Base-by-base conservation (phyloP, 2,113 vertebrate genomes). In the Macrotis lagotis region DNA sequence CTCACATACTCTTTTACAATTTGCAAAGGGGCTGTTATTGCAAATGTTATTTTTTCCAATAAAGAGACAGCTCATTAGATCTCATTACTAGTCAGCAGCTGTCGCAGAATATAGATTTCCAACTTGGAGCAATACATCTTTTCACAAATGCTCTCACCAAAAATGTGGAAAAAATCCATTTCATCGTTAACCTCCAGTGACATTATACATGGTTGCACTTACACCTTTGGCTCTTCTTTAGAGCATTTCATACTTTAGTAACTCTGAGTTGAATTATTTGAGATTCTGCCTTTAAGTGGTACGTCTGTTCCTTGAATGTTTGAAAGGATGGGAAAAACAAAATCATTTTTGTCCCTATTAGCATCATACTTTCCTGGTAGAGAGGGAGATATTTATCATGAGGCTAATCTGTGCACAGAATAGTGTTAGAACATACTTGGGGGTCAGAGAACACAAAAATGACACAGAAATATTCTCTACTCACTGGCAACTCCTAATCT, bases 61-160 rank as follows among this genome's bases (percentile, higher is more conserved):
- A 97, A 98, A 97, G 96, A 97, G 97, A 97, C 95, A 98, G 95
- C 95, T 98, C 98, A 97, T 98, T 98, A 98, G 97, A 97, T 95
- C 97, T 98, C 97, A 98, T 98, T 98, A 98, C 95, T 97, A 98
- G 98, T 98, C 98, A 98, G 97, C 94, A 97, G 97, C 96, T 98
- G 97, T 97, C 93, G 90, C 98, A 95, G 96, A 98, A 97, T 94
- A 95, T 97, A 97, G 98, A 97, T 98, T 98, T 98, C 97, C 95
- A 98, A 98, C 96, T 97, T 97, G 96, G 59, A 96, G 95, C 95
- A 98, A 98, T 97, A 96, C 2, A 97, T 97, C 91, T 97, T 96
- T 96, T 97, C 95, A 97, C 91, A 97, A 98, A 97, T 96, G 94
- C 94, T 98, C 97, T 97, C 92, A 96, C 74, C 37, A 96, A 97